These are phyloP conservation scores for Linurgus olivaceus DNA, from an alignment of 2,797 vertebrate species.

Conservation along the genomic window DNA sequence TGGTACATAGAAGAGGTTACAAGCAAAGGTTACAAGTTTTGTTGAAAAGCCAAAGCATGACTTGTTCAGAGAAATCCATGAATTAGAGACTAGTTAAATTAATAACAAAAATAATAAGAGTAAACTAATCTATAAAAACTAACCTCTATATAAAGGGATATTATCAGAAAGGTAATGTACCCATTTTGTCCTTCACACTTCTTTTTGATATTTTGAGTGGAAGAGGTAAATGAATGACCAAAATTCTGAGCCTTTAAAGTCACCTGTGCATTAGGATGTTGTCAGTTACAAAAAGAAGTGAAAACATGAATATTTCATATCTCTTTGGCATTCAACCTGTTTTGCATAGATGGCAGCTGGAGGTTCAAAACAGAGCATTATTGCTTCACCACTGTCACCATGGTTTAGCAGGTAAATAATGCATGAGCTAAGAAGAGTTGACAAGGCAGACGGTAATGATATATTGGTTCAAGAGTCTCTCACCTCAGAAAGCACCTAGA, in stretches of 20 bases:
- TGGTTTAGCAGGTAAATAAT: conserved; percentile 59
- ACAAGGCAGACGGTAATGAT: conserved; percentile 31
- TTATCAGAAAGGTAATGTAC: neutral
- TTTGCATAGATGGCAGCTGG: conserved; percentile 62
- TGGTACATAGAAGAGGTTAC: neutral
- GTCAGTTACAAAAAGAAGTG: neutral
- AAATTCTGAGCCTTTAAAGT: neutral
- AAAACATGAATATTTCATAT: conserved; percentile 59
- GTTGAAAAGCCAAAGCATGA: neutral
- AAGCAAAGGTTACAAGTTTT: neutral
- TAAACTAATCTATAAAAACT: neutral
- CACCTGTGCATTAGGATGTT: neutral
- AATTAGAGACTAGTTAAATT: neutral
- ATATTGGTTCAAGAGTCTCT: conserved; percentile 24
- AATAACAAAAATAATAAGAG: neutral
- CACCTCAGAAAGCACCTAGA: neutral
- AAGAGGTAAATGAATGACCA: neutral
- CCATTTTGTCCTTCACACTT: neutral
- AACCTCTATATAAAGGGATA: neutral
- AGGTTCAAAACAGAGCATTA: conserved; percentile 31
- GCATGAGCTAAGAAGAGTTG: conserved; percentile 40
- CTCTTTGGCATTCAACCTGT: conserved; percentile 25
- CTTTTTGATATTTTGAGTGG: neutral
- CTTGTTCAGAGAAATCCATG: neutral
- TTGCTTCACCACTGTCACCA: conserved; percentile 19